phyloP scores from a whole-genome alignment of 2,113 vertebrate genomes.

The Chloebia gouldiae region DNA sequence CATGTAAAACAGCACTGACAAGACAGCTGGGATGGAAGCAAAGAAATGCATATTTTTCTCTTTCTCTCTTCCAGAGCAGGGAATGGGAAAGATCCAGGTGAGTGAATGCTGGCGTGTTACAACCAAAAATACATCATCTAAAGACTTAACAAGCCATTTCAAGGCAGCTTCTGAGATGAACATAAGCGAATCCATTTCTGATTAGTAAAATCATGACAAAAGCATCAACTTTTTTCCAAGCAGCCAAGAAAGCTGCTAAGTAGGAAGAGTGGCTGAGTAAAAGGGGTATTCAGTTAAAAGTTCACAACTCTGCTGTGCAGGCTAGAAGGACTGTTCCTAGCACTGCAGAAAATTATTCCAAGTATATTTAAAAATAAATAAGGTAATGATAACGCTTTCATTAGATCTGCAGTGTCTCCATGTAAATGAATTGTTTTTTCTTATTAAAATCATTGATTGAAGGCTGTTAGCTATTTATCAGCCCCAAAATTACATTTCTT shows the following conservation, averaged over 20 bases:
- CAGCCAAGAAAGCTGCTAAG: slow-evolving; percentile 7
- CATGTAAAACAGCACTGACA: slow-evolving; percentile 78
- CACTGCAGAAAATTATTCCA: background rate
- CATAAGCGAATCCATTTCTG: slow-evolving; percentile 57
- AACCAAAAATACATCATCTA: slow-evolving; percentile 36
- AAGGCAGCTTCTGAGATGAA: slow-evolving; percentile 12
- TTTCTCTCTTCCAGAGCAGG: slow-evolving; percentile 49
- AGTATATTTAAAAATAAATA: slow-evolving; percentile 66
- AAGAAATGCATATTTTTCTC: slow-evolving; percentile 65
- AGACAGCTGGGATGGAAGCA: slow-evolving; percentile 70
- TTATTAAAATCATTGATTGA: slow-evolving; percentile 74
- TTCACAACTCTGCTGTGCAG: background rate
- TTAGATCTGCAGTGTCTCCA: slow-evolving; percentile 32
- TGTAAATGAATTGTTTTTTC: slow-evolving; percentile 33
- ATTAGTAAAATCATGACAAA: slow-evolving; percentile 71
- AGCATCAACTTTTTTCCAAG: slow-evolving; percentile 48
- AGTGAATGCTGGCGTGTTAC: background rate
- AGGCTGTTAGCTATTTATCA: slow-evolving; percentile 68
- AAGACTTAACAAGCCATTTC: slow-evolving; percentile 49
- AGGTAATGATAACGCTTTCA: slow-evolving; percentile 53
- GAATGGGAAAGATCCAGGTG: slow-evolving; percentile 9
- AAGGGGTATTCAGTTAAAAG: slow-evolving; percentile 24
- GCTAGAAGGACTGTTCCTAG: background rate
- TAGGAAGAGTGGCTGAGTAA: background rate
- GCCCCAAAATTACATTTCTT: slow-evolving; percentile 63